Evolutionary conservation across 2,797 vertebrate genomes (phyloP).

Genomic region (Alcedo quadribrachys): DNA sequence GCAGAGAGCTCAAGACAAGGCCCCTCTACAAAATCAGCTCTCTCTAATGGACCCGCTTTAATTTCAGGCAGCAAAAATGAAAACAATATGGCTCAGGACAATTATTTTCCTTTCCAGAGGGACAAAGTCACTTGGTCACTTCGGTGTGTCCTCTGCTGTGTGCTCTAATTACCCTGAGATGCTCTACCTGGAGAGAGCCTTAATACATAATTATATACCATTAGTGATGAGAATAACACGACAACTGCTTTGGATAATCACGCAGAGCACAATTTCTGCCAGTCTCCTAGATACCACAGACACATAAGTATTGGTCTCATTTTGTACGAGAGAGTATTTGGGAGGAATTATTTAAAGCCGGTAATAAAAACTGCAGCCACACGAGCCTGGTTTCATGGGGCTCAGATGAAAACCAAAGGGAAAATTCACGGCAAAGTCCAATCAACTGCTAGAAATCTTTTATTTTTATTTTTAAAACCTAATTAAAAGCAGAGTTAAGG

Average conservation of each 20-base stretch:
- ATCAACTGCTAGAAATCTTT: background rate
- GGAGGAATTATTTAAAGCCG: conserved; percentile 16
- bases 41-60: background rate
- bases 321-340: conserved; percentile 21
- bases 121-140: conserved; percentile 46
- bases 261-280: conserved; percentile 26
- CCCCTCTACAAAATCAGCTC: conserved; percentile 35
- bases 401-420: background rate
- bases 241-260: conserved; percentile 61
- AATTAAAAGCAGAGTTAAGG: background rate
- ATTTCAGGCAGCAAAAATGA: conserved; percentile 16
- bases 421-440: background rate
- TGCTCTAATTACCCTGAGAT: conserved; percentile 50
- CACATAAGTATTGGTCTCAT: background rate
- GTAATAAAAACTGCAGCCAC: background rate
- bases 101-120: conserved; percentile 63
- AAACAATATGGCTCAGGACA: conserved; percentile 19
- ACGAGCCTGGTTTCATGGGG: background rate
- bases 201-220: conserved; percentile 52
- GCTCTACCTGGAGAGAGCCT: conserved; percentile 57
- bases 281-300: conserved; percentile 65
- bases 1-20: background rate
- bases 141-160: background rate
- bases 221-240: conserved; percentile 51
- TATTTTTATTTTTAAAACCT: background rate